Evolutionary conservation across 1,140 invertebrate species (phyloP).

Genomic region (Drosophila lacteicornis): DNA sequence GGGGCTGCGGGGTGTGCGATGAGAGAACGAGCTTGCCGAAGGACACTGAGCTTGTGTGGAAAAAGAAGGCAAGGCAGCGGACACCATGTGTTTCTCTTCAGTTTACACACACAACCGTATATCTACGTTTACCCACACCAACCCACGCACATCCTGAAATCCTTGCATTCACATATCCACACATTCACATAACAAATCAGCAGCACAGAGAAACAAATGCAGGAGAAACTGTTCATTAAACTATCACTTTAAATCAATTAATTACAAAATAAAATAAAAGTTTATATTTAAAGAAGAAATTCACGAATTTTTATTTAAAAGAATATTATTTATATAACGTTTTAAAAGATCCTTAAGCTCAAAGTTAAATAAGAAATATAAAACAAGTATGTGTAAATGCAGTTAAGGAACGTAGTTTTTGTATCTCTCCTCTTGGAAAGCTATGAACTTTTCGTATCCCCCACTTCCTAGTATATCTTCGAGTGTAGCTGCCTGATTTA

Average conservation of each 20-base stretch:
- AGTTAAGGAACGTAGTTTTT: too few relatives aligned
- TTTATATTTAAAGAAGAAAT: too few relatives aligned
- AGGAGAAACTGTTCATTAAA: too few relatives aligned
- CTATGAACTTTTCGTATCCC: neutral
- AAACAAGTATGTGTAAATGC: too few relatives aligned
- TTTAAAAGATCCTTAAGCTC: too few relatives aligned
- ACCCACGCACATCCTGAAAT: slow-evolving; percentile 29
- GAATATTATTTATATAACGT: too few relatives aligned
- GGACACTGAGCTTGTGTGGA: slow-evolving; percentile 62
- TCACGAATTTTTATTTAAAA: too few relatives aligned
- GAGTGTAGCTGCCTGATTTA: slow-evolving; percentile 57
- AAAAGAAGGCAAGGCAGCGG: slow-evolving; percentile 52
- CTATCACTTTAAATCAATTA: too few relatives aligned
- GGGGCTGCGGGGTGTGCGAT: slow-evolving; percentile 14
- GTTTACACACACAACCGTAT: slow-evolving; percentile 57
- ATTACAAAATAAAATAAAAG: too few relatives aligned
- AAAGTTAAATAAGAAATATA: too few relatives aligned
- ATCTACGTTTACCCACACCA: slow-evolving; percentile 2
- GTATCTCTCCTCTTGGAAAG: neutral
- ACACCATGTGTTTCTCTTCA: slow-evolving; percentile 74
- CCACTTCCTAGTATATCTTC: neutral
- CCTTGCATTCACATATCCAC: slow-evolving; percentile 29
- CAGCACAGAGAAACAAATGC: slow-evolving; percentile 37
- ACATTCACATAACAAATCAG: slow-evolving; percentile 74
- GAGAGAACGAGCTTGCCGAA: slow-evolving; percentile 66